Conservation (phyloP, 1,140 invertebrate species). For the Rhyacophila brunnea region DNA sequence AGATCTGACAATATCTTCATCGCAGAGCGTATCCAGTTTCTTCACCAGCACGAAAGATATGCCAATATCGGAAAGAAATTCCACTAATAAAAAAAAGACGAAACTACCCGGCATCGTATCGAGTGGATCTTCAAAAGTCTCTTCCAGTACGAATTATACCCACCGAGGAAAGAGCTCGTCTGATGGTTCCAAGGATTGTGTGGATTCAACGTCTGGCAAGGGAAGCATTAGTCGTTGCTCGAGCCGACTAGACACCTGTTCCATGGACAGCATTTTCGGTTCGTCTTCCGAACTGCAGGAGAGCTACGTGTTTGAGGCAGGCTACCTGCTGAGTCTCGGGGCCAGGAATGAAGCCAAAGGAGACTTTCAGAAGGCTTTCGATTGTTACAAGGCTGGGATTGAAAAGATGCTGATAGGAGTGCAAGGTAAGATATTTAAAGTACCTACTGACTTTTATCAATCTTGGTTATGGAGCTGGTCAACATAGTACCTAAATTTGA, state of each 20-base stretch:
- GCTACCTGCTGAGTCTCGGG: slow-evolving; percentile 46
- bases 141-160: background rate
- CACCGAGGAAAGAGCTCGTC: background rate
- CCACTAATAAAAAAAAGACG: background rate
- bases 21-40: slow-evolving; percentile 16
- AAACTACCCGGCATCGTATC: too few species aligned
- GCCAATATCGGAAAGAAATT: slow-evolving; percentile 8
- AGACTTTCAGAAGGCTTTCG: slow-evolving; percentile 44
- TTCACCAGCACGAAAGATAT: slow-evolving; percentile 1
- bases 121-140: background rate
- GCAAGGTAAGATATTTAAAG: slow-evolving; percentile 55
- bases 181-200: background rate
- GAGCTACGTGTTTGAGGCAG: slow-evolving; percentile 51
- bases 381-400: slow-evolving; percentile 48
- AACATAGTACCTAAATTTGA: too few species aligned
- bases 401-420: slow-evolving; percentile 52
- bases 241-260: slow-evolving; percentile 12
- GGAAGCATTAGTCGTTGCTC: slow-evolving; percentile 4
- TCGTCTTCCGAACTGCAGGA: slow-evolving; percentile 40
- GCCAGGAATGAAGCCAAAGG: slow-evolving; percentile 44
- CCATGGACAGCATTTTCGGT: slow-evolving; percentile 19
- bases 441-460: background rate
- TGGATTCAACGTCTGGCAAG: background rate
- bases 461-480: too few species aligned
- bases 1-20: slow-evolving; percentile 6